phyloP scores from a whole-genome alignment of 2,797 vertebrate genomes.

The Hipposideros larvatus region DNA sequence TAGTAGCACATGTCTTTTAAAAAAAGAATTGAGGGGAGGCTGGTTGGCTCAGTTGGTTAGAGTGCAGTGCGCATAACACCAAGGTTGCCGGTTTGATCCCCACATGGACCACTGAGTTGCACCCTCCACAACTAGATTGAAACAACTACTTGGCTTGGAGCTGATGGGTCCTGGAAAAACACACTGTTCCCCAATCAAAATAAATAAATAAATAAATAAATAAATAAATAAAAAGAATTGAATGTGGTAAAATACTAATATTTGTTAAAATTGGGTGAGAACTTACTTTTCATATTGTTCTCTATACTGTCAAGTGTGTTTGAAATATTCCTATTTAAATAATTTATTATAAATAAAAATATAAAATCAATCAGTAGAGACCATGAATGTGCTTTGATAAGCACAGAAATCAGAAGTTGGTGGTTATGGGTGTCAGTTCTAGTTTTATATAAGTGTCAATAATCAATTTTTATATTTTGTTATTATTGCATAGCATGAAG shows the following conservation, averaged over 20 bases:
- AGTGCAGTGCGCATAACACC: no score
- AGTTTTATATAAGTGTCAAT: background rate
- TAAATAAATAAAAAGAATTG: background rate
- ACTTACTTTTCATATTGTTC: background rate
- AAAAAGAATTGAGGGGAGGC: background rate
- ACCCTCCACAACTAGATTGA: no score
- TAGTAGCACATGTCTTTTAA: background rate
- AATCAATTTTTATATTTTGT: background rate
- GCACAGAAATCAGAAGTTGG: background rate
- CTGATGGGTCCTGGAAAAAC: no score
- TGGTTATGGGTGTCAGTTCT: background rate
- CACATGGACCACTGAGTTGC: no score
- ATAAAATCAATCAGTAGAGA: background rate
- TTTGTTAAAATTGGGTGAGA: background rate
- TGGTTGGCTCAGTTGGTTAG: no score
- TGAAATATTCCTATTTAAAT: slow-evolving; percentile 52
- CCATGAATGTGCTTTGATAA: background rate
- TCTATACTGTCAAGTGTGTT: background rate
- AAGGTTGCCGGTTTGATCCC: no score
- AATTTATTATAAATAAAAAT: slow-evolving; percentile 12
- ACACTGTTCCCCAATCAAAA: no score
- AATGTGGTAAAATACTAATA: slow-evolving; percentile 36
- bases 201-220: no score
- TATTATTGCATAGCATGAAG: background rate
- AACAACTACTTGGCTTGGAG: no score